These are phyloP conservation scores for Lanistes nyassanus DNA, from an alignment of 1,140 invertebrate genomes.

Conservation along the genomic window DNA sequence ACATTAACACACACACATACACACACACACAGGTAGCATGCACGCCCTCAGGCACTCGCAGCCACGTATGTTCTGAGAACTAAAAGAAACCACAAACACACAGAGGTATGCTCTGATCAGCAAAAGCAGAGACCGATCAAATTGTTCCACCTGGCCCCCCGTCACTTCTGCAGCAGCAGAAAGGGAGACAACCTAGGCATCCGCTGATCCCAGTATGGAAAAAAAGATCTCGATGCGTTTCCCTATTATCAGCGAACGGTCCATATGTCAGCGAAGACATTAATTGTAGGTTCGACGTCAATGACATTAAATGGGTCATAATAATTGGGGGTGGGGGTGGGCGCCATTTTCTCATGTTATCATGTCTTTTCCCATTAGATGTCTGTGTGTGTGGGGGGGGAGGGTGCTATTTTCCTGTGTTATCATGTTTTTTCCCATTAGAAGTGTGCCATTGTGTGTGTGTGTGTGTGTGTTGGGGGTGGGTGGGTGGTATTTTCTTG, in stretches of 20 bases:
- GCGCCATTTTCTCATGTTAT: background rate
- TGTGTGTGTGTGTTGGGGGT: background rate
- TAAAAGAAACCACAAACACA: background rate
- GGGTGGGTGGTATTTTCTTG: background rate
- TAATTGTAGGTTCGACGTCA: background rate
- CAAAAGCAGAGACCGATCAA: too few species aligned
- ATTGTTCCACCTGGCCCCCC: too few species aligned
- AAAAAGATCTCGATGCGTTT: background rate
- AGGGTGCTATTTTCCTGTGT: background rate
- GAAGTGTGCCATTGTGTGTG: background rate
- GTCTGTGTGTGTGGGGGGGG: background rate
- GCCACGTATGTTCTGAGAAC: background rate
- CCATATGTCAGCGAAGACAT: background rate
- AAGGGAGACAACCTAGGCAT: background rate
- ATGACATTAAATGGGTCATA: background rate
- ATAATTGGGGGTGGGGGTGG: background rate
- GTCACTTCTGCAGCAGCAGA: too few species aligned
- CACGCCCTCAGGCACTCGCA: too few species aligned
- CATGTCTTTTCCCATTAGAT: background rate
- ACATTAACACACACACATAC: constrained; percentile 6
- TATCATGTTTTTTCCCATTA: background rate
- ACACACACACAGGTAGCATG: background rate
- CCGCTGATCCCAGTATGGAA: background rate
- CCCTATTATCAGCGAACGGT: background rate
- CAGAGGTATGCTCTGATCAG: background rate